Evolutionary conservation across 2,113 vertebrate species (phyloP).

Genomic region (Nothocercus nigrocapillus): DNA sequence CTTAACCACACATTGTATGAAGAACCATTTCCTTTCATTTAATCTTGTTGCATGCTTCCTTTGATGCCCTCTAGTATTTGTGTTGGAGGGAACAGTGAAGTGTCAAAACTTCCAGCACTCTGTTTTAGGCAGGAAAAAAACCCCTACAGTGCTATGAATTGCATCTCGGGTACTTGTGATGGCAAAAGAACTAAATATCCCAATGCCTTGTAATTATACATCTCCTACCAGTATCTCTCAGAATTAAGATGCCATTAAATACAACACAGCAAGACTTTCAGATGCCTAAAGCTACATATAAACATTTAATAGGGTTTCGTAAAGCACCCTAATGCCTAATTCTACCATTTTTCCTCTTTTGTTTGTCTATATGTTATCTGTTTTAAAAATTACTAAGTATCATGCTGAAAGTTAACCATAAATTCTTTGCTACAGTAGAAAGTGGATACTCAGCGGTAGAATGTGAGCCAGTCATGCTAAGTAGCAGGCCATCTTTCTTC

Average conservation of each 20-base stretch:
- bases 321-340: background rate
- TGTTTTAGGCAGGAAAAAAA: background rate
- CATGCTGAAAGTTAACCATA: background rate
- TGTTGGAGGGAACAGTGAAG: background rate
- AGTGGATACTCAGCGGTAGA: background rate
- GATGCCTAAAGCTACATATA: background rate
- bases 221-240: background rate
- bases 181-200: background rate
- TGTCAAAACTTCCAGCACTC: background rate
- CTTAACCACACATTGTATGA: accelerated
- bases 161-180: background rate
- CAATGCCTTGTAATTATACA: background rate
- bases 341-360: background rate
- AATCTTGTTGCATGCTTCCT: background rate
- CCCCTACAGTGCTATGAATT: background rate
- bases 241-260: background rate
- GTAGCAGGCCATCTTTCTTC: background rate
- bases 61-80: background rate
- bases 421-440: background rate
- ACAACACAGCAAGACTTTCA: background rate
- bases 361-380: background rate
- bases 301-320: background rate
- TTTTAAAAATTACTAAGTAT: background rate
- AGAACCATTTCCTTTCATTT: background rate
- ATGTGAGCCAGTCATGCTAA: background rate